These are phyloP conservation scores for Trichogramma pretiosum DNA, from an alignment of 1,140 invertebrate species.

Conservation along the genomic window DNA sequence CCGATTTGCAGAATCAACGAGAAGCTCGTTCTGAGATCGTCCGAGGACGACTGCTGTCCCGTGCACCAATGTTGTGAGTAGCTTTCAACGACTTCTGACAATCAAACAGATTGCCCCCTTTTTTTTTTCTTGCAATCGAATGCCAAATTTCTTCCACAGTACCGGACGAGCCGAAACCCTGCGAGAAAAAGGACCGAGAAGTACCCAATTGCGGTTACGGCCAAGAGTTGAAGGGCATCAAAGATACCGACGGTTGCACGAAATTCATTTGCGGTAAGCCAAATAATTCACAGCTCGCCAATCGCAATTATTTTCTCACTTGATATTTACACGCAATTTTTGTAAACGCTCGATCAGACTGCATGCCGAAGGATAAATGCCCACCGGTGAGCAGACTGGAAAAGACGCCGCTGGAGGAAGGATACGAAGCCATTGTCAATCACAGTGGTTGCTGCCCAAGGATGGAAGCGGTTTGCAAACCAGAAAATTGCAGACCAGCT, in stretches of 20 bases:
- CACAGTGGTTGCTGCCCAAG: slow-evolving; percentile 61
- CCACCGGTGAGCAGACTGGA: slow-evolving; percentile 36
- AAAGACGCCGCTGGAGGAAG: slow-evolving; percentile 47
- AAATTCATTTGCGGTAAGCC: slow-evolving; percentile 61
- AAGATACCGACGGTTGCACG: slow-evolving; percentile 51
- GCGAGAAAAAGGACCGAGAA: slow-evolving; percentile 53
- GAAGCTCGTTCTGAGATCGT: slow-evolving; percentile 45
- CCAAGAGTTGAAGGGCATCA: slow-evolving; percentile 58
- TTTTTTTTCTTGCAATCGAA: background rate
- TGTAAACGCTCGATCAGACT: slow-evolving; percentile 50
- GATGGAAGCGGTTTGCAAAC: slow-evolving; percentile 50
- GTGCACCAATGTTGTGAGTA: slow-evolving; percentile 57
- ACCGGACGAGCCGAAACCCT: slow-evolving; percentile 44
- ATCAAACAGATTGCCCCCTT: background rate
- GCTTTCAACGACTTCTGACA: no score
- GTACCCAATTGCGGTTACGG: slow-evolving; percentile 61
- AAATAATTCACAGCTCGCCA: background rate
- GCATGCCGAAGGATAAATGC: slow-evolving; percentile 61
- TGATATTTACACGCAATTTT: slow-evolving; percentile 5
- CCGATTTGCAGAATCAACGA: slow-evolving; percentile 52
- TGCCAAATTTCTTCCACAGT: slow-evolving; percentile 32
- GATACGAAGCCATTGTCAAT: slow-evolving; percentile 51
- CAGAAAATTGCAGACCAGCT: slow-evolving; percentile 50
- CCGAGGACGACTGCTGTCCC: slow-evolving; percentile 55
- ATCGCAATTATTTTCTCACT: background rate